Evolutionary conservation across 2,113 vertebrate species (phyloP).

Genomic region (Sapayoa aenigma): DNA sequence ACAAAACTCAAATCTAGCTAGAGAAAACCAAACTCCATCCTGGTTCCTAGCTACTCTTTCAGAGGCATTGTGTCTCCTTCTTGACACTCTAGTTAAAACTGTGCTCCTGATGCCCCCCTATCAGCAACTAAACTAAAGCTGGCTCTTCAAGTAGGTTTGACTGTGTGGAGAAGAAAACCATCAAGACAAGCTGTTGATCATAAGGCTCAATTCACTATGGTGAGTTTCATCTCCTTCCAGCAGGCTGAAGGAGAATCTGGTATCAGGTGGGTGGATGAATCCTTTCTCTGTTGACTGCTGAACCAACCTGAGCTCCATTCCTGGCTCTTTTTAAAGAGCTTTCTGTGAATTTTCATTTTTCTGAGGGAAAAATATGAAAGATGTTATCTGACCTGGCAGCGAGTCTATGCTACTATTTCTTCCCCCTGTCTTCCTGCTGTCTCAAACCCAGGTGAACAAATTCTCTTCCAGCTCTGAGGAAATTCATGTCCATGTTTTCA

Average conservation of each 20-base stretch:
- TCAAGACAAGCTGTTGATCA: not conserved
- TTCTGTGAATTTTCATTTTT: not conserved
- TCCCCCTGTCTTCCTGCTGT: not conserved
- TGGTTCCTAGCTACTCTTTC: not conserved
- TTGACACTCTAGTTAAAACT: not conserved
- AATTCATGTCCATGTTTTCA: not conserved
- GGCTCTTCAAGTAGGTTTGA: not conserved
- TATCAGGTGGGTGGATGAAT: not conserved
- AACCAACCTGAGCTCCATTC: not conserved
- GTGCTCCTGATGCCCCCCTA: not conserved
- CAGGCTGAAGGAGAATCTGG: not conserved
- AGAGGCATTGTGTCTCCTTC: not conserved
- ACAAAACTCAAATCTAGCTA: not conserved
- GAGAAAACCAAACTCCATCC: not conserved
- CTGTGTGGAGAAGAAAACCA: not conserved
- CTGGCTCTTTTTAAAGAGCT: not conserved
- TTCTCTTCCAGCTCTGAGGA: not conserved
- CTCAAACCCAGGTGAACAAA: not conserved
- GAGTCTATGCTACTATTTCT: not conserved
- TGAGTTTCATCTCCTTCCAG: not conserved
- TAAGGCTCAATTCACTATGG: accelerated
- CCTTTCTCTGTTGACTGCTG: not conserved
- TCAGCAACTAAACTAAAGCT: not conserved
- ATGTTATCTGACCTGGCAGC: not conserved
- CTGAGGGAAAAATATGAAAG: not conserved